These are phyloP conservation scores for Clitarchus hookeri DNA, from an alignment of 2,888 invertebrate genomes.

Conservation along the genomic window DNA sequence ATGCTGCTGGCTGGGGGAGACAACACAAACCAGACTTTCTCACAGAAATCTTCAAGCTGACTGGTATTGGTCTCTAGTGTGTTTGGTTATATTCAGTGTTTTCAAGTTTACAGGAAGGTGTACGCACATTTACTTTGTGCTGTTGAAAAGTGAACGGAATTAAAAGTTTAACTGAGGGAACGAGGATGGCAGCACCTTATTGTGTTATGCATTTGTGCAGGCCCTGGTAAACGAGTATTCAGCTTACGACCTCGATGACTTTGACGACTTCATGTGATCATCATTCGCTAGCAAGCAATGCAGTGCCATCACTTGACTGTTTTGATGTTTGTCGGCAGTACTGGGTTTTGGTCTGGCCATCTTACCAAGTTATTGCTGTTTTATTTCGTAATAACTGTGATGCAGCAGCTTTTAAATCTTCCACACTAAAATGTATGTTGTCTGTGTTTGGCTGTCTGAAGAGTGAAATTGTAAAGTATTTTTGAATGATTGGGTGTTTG, in stretches of 20 bases:
- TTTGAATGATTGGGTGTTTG: background rate
- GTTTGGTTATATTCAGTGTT: too few relatives aligned
- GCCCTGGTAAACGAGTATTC: conserved; percentile 69
- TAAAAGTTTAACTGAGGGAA: too few relatives aligned
- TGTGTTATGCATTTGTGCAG: conserved; percentile 52
- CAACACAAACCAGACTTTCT: too few relatives aligned
- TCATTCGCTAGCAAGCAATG: background rate
- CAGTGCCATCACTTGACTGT: conserved; percentile 8
- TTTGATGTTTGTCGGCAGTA: background rate
- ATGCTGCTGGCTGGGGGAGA: too few relatives aligned
- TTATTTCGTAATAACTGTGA: background rate
- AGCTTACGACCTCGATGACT: conserved; percentile 70
- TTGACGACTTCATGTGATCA: conserved; percentile 77
- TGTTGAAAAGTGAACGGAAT: too few relatives aligned
- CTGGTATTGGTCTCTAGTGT: too few relatives aligned
- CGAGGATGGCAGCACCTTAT: too few relatives aligned
- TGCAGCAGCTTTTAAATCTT: background rate
- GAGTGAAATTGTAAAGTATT: background rate
- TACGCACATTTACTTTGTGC: too few relatives aligned
- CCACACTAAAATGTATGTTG: conserved; percentile 1
- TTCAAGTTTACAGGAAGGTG: too few relatives aligned
- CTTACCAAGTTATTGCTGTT: background rate
- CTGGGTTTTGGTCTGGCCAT: background rate
- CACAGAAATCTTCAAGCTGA: too few relatives aligned
- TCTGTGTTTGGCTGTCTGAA: background rate